These are phyloP conservation scores for Helleia helle DNA, from an alignment of 2,888 invertebrate genomes.

Conservation along the genomic window DNA sequence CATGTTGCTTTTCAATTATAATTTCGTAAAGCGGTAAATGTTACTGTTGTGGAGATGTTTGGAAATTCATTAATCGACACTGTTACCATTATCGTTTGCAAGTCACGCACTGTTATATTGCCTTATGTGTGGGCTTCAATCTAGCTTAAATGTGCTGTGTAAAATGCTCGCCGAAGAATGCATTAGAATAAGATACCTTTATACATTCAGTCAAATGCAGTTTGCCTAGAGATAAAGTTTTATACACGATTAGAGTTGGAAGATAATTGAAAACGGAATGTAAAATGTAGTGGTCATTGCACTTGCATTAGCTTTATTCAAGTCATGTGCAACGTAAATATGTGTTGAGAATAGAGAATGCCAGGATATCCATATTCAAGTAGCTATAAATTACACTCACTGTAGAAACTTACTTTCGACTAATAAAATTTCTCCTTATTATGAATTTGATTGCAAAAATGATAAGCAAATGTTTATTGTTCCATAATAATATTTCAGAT, in stretches of 20 bases:
- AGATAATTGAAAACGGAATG: slow-evolving; percentile 49
- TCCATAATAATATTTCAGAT: slow-evolving; percentile 71
- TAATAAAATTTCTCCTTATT: slow-evolving; percentile 13
- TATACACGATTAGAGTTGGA: slow-evolving; percentile 30
- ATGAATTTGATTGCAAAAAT: slow-evolving; percentile 5
- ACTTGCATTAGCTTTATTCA: slow-evolving; percentile 56
- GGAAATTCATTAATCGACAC: slow-evolving; percentile 22
- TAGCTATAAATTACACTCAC: slow-evolving; percentile 33
- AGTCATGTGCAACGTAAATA: slow-evolving; percentile 41
- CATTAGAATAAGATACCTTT: slow-evolving; percentile 8
- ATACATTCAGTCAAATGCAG: slow-evolving; percentile 54
- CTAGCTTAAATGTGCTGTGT: slow-evolving; percentile 23
- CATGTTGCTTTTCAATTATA: slow-evolving; percentile 11
- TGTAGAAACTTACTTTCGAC: slow-evolving; percentile 26
- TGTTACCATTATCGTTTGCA: slow-evolving; percentile 23
- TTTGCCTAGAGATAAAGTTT: slow-evolving; percentile 56
- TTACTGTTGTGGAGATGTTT: slow-evolving; percentile 25
- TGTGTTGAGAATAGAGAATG: slow-evolving; percentile 43
- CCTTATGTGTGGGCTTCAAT: slow-evolving; percentile 21
- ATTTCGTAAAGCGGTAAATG: slow-evolving; percentile 8
- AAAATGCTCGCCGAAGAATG: slow-evolving; percentile 22
- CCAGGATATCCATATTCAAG: slow-evolving; percentile 42
- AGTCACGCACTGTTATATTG: slow-evolving; percentile 24
- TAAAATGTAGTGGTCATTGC: slow-evolving; percentile 49
- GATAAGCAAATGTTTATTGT: neutral